Evolutionary conservation across 2,113 vertebrate species (phyloP).

Genomic region (Erythrocercus mccallii): DNA sequence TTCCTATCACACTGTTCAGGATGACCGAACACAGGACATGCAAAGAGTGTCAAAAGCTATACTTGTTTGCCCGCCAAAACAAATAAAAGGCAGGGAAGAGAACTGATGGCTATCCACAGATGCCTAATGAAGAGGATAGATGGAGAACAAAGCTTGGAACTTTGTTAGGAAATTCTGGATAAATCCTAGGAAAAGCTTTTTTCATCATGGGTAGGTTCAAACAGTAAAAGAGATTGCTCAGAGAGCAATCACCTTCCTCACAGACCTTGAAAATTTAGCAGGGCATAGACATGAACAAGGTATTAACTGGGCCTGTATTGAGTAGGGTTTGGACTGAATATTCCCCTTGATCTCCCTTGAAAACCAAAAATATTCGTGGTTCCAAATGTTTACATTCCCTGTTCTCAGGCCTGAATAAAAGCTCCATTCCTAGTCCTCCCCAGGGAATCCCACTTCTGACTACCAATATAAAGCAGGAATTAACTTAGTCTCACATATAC

Average conservation of each 20-base stretch:
- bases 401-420: background rate
- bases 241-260: background rate
- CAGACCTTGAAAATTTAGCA: background rate
- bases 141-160: background rate
- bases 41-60: background rate
- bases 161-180: background rate
- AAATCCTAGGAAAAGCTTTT: background rate
- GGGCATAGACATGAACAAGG: background rate
- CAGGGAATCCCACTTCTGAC: background rate
- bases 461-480: background rate
- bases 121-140: background rate
- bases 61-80: background rate
- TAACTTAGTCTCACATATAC: accelerated
- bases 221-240: background rate
- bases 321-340: background rate
- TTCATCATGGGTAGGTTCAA: background rate
- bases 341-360: background rate
- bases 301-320: background rate
- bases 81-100: background rate
- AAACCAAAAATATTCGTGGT: background rate
- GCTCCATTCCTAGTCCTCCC: background rate
- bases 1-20: background rate
- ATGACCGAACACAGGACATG: background rate
- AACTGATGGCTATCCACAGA: background rate
- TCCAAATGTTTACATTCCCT: background rate